Evolutionary conservation across 2,113 vertebrate genomes (phyloP).

Genomic region (Syngnathus floridae): DNA sequence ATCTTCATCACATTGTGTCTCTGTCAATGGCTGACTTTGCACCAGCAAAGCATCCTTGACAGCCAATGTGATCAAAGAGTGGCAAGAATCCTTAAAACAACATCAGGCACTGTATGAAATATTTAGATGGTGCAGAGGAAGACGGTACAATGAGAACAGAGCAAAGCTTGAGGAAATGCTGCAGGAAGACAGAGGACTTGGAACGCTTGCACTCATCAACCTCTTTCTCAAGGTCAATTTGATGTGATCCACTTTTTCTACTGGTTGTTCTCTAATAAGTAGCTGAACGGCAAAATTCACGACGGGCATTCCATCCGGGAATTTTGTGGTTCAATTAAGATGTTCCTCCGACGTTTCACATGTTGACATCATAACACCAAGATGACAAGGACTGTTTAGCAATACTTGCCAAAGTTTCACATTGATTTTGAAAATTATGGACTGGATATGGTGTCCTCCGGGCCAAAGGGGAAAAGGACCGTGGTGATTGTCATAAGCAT

Average conservation of each 20-base stretch:
- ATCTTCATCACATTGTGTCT: slow-evolving; percentile 34
- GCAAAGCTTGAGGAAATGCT: slow-evolving; percentile 40
- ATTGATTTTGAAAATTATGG: too few relatives aligned
- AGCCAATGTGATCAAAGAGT: slow-evolving; percentile 55
- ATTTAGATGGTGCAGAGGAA: slow-evolving; percentile 61
- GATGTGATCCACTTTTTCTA: not conserved
- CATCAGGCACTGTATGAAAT: slow-evolving; percentile 57
- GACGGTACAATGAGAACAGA: slow-evolving; percentile 41
- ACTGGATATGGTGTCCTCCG: not conserved
- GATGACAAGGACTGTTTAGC: not conserved
- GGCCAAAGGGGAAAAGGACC: not conserved
- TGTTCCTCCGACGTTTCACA: not conserved
- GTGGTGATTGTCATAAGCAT: too few relatives aligned
- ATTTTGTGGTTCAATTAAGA: not conserved
- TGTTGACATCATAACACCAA: not conserved
- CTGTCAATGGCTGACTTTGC: slow-evolving; percentile 33
- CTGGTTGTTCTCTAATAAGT: not conserved
- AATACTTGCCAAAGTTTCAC: not conserved
- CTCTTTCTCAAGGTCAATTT: slow-evolving; percentile 29
- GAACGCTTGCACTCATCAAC: slow-evolving; percentile 44
- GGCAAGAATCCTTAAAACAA: slow-evolving; percentile 42
- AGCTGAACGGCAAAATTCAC: not conserved
- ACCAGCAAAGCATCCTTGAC: slow-evolving; percentile 57
- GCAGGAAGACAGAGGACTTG: slow-evolving; percentile 28
- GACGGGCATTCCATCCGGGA: not conserved